Percentiles rank a stretch among this genome's conserved stretches.
Conservation (phyloP, 2,888 invertebrate genomes). For the Nephrotoma flavescens region DNA sequence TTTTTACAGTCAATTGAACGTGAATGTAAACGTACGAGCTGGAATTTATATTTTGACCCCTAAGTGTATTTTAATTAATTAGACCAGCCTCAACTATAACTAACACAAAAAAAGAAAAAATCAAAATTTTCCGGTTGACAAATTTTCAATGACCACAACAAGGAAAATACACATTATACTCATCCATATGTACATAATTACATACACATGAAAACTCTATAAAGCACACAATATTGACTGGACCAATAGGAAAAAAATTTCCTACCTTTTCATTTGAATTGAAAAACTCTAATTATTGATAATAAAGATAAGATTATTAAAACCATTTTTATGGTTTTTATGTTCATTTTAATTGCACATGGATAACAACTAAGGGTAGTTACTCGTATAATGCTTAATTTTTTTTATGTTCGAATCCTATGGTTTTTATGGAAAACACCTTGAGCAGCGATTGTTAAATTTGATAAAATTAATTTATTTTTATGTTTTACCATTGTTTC, state of each 20-base stretch:
- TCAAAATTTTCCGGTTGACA: neutral
- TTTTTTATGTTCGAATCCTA: neutral
- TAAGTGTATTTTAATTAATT: neutral
- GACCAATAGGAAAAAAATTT: neutral
- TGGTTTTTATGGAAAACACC: neutral
- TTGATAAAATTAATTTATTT: neutral
- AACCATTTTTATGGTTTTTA: neutral
- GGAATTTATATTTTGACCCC: neutral
- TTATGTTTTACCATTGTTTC: neutral
- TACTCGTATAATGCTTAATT: neutral
- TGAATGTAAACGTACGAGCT: neutral
- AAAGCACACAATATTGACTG: neutral
- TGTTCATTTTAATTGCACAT: neutral
- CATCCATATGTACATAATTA: too few relatives aligned
- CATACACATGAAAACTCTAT: neutral
- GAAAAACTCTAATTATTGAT: neutral
- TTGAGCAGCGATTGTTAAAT: neutral
- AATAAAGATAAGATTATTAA: neutral
- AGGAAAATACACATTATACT: neutral
- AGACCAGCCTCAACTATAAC: neutral
- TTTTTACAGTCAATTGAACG: neutral
- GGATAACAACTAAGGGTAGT: neutral
- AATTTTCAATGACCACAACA: neutral
- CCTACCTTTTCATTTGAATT: neutral
- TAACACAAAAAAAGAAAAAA: neutral